phyloP scores from a whole-genome alignment of 2,113 vertebrate species.

The Lamprotornis superbus region DNA sequence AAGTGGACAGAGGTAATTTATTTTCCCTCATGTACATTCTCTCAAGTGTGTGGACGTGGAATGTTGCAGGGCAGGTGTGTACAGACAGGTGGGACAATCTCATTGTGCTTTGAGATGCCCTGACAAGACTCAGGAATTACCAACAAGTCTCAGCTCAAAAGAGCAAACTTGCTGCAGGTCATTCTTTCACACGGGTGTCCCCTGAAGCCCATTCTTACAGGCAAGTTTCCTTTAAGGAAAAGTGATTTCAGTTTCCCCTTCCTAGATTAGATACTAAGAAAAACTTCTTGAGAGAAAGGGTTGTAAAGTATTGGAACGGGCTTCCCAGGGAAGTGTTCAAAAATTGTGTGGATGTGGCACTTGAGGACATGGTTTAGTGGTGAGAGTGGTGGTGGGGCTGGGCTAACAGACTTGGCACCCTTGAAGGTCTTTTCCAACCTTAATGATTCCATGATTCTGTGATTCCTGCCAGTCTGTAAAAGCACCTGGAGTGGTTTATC shows the following conservation, averaged over 20 bases:
- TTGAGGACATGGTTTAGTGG: not conserved
- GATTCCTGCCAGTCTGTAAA: not conserved
- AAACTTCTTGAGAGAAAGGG: not conserved
- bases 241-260: not conserved
- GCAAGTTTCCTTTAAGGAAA: not conserved
- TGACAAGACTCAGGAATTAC: not conserved
- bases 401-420: not conserved
- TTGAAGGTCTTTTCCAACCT: not conserved
- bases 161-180: not conserved
- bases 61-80: not conserved
- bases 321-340: not conserved
- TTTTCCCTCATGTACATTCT: not conserved
- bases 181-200: not conserved
- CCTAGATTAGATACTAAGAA: not conserved
- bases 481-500: not conserved
- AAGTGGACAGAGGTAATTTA: not conserved
- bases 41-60: not conserved
- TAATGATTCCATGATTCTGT: not conserved
- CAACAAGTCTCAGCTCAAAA: accelerated
- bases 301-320: not conserved
- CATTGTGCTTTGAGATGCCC: not conserved
- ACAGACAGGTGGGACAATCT: not conserved
- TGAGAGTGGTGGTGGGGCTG: not conserved
- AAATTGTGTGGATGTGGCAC: not conserved
- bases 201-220: not conserved